Conservation (phyloP, 2,113 vertebrate genomes). For the Cephalopholis sonnerati region DNA sequence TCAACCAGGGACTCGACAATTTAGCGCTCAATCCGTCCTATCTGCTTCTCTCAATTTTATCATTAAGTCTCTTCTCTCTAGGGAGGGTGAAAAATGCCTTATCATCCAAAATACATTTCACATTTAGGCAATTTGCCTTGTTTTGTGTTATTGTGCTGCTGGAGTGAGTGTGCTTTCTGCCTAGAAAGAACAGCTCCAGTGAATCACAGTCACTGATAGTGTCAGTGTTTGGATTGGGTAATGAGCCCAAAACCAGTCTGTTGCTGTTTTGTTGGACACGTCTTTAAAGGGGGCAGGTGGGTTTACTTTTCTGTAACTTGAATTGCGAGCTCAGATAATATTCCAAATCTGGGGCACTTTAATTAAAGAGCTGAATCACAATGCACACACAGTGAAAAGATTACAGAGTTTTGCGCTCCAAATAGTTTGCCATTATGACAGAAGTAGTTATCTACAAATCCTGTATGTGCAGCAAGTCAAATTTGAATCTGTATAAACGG, state of each 20-base stretch:
- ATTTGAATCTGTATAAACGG: slow-evolving; percentile 28
- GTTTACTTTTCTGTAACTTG: slow-evolving; percentile 38
- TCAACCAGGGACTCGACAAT: slow-evolving; percentile 72
- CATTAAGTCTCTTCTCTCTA: slow-evolving; percentile 65
- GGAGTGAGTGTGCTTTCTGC: slow-evolving; percentile 36
- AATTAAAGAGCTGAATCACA: slow-evolving; percentile 34
- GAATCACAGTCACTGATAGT: slow-evolving; percentile 46
- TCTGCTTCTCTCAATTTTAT: slow-evolving; percentile 71
- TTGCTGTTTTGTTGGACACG: slow-evolving; percentile 25
- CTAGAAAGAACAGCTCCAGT: slow-evolving; percentile 41
- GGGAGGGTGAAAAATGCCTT: slow-evolving; percentile 58
- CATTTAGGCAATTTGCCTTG: slow-evolving; percentile 66
- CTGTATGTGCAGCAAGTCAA: not conserved
- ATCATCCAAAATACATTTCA: slow-evolving; percentile 71
- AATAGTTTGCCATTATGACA: slow-evolving; percentile 15
- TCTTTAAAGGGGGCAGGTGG: slow-evolving; percentile 27
- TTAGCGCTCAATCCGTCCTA: slow-evolving; percentile 66
- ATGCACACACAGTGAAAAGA: slow-evolving; percentile 9
- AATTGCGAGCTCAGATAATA: slow-evolving; percentile 39
- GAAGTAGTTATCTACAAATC: slow-evolving; percentile 20
- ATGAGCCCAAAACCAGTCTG: slow-evolving; percentile 34
- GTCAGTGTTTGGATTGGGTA: slow-evolving; percentile 40
- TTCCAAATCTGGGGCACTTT: slow-evolving; percentile 32
- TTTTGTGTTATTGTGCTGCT: slow-evolving; percentile 59
- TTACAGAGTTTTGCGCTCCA: slow-evolving; percentile 18